Evolutionary conservation across 2,888 invertebrate species (phyloP), one percentile per base, ranked within the genome.

Genomic region (Tipula lateralis): DNA sequence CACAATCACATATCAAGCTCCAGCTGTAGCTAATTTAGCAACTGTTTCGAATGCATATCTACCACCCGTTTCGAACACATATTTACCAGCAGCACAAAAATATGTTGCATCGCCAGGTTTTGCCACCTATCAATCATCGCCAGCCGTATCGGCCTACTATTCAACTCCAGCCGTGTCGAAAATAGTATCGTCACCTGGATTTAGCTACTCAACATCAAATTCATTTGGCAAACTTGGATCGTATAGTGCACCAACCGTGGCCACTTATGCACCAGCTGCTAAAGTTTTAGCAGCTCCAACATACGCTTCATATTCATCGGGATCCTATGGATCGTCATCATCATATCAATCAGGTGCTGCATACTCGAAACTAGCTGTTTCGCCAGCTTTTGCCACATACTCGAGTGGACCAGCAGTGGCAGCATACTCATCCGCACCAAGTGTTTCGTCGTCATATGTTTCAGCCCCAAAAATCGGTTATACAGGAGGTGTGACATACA

Each of bases 371-470:
- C 12, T 66, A 6, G 66, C 24, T 84, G 85, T 83, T 36, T 50
- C 87, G 6, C 87, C 88, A 12, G 84, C 87, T 5, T 85, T 85
- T 29, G 83, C 85, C 39, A 86, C 12, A 9, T 85, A 84, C 9
- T 32, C 83, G n/a, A 87, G 87, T 50, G 86, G 88, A 1, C 87
- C 88, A 9, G 87, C 87, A 2, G 88, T 89, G 30, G 90, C 91
- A 0, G 91, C 91, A 80, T 89, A 88, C 85, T 87, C 87, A 32
- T 88, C 88, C 0, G 91, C 91, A 0, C 91, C 91, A 7, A 91
- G 91, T n/a, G 91, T 91, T 1, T 89, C 91, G 29, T 90, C 91
- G 85, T 89, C 91, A 0, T 90, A 90, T 86, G 89, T 86, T 85
- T 88, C 88, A 84, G 85, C 50, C 80, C 13, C 84, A 85, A 24